Evolutionary conservation across 2,797 vertebrate genomes (phyloP), one percentile per base, ranked within the genome.

Genomic region (Tamandua tetradactyla): DNA sequence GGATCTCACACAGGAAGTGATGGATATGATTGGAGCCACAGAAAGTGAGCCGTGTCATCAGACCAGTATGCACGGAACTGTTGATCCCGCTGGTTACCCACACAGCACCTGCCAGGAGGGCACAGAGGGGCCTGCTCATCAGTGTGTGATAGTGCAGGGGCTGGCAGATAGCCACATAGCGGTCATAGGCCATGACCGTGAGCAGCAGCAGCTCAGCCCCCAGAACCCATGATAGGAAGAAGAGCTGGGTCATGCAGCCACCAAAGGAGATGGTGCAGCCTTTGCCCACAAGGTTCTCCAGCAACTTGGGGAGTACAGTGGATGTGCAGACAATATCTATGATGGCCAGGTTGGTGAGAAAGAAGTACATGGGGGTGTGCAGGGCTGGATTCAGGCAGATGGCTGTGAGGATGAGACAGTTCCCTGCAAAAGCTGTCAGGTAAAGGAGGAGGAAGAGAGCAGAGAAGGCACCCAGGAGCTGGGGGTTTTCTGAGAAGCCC

Each of bases 211-310:
- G 62, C 32, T 93, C 78, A 71, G 84, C 49, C 30, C 79, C 74
- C n/a, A 80, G 61, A 32, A 93, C 68, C 27, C 87, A 93, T 35
- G 91, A 37, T 52, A 96, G 93, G 30, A 96, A 89, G 72, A 89
- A 96, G 25, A 96, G 40, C 42, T 96, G 95, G 8, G 78, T 66
- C 55, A 96, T 78, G 57, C 96, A 96, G 14, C 57, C 91, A 23
- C 12, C 23, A 47, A 83, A 96, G 32, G 95, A 94, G 35, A 96
- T 87, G 12, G 3, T 68, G 35, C 89, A 62, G 14, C 87, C 55
- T 4, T 83, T 75, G 30, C 44, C n/a, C 44, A 68, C 32, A 6
- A 84, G 62, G 40, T 47, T 52, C 44, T 68, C 44, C 32, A 84
- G n/a, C 44, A 84, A 47, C 25, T 84, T 84, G 32, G 62, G 81